Percentiles rank a stretch among this genome's conserved stretches.
These are phyloP conservation scores for Heliconius melpomene DNA, from an alignment of 1,140 invertebrate species.

Conservation along the genomic window DNA sequence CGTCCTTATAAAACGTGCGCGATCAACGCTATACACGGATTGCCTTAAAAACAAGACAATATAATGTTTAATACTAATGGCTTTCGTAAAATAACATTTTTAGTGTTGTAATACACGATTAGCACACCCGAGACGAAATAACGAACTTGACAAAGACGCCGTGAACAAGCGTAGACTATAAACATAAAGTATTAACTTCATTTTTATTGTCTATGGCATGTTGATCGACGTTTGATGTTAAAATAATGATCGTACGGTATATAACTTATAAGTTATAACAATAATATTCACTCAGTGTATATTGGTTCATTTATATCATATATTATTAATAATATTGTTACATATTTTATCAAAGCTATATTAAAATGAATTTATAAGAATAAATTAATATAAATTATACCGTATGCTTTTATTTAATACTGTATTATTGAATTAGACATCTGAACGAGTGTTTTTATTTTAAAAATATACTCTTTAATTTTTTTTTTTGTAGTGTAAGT, in stretches of 20 bases:
- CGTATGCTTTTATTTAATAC: too few species aligned
- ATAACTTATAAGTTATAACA: background rate
- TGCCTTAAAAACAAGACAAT: constrained; percentile 60
- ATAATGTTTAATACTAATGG: constrained; percentile 46
- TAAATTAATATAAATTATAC: too few species aligned
- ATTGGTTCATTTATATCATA: background rate
- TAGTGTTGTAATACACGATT: constrained; percentile 50
- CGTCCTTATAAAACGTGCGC: constrained; percentile 58
- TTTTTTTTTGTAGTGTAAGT: too few species aligned
- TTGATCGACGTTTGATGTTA: background rate
- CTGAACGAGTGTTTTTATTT: too few species aligned
- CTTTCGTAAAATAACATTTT: constrained; percentile 67
- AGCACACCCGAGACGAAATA: constrained; percentile 54
- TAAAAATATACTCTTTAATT: too few species aligned
- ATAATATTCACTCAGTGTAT: background rate
- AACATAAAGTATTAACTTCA: background rate
- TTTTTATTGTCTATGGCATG: constrained; percentile 25
- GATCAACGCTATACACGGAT: constrained; percentile 64
- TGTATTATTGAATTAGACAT: too few species aligned
- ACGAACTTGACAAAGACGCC: constrained; percentile 69
- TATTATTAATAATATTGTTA: background rate
- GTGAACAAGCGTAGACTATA: constrained; percentile 38
- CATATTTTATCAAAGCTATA: background rate
- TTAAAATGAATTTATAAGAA: too few species aligned
- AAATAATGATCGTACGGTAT: background rate